A percentile compares a stretch with the other conserved stretches of the same genome.
Conservation (phyloP, 2,888 invertebrate species). For the Dolichomitus sp. region DNA sequence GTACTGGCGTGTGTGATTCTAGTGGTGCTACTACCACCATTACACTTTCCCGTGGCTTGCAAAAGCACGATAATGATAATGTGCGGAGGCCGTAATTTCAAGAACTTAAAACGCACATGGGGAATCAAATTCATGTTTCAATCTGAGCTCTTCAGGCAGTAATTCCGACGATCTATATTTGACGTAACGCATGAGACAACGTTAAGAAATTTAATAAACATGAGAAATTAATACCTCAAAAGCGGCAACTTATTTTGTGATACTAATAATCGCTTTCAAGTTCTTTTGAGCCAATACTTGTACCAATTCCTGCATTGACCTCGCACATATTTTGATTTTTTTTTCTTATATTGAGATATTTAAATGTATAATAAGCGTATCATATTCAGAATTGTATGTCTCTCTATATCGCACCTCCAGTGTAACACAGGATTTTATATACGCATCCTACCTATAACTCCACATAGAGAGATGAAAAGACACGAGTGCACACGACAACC, state of each 20-base stretch:
- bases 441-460: slow-evolving; percentile 4
- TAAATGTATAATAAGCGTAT: neutral
- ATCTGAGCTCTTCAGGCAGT: neutral
- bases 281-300: neutral
- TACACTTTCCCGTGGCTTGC: neutral
- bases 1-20: neutral
- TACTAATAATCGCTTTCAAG: neutral
- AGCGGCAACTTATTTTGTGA: neutral
- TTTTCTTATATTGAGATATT: neutral
- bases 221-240: neutral
- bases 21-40: neutral
- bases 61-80: neutral
- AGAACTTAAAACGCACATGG: neutral
- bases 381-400: neutral
- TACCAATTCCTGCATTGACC: neutral
- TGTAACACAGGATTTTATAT: slow-evolving; percentile 16
- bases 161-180: neutral
- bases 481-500: slow-evolving; percentile 62
- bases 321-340: neutral
- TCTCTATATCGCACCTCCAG: slow-evolving; percentile 16
- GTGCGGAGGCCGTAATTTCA: neutral
- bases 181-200: neutral
- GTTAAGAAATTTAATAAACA: neutral
- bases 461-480: slow-evolving; percentile 57
- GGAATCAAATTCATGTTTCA: neutral